A percentile compares a stretch with the other conserved stretches of the same genome.
Conservation (phyloP, 2,113 vertebrate genomes). For the Motacilla alba region DNA sequence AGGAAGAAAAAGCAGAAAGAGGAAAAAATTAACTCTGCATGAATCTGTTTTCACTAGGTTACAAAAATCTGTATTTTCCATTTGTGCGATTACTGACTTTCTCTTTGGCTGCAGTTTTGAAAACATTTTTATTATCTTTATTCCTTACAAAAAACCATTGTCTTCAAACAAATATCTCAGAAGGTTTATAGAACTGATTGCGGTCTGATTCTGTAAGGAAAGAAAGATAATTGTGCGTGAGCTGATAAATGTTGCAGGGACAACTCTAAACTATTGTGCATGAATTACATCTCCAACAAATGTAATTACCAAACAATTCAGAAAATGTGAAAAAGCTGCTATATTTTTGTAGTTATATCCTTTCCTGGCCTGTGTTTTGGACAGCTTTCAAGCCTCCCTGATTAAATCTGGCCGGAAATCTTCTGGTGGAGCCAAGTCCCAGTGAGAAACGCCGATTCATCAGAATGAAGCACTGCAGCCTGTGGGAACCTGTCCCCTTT, state of each 20-base stretch:
- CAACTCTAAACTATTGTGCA: constrained; percentile 44
- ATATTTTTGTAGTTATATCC: constrained; percentile 25
- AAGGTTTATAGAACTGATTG: constrained; percentile 27
- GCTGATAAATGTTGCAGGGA: constrained; percentile 35
- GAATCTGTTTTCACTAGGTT: neutral
- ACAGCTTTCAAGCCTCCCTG: constrained; percentile 36
- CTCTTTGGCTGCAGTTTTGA: neutral
- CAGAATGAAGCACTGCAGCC: neutral
- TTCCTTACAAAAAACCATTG: neutral
- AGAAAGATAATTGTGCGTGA: neutral
- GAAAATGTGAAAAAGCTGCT: constrained; percentile 44
- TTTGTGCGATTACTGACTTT: constrained; percentile 25
- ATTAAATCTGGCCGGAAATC: constrained; percentile 42
- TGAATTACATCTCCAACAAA: constrained; percentile 57
- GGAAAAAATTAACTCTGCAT: neutral
- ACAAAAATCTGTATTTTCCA: neutral
- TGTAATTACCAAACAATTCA: constrained; percentile 46
- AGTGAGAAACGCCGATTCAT: neutral
- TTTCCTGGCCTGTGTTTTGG: constrained; percentile 41
- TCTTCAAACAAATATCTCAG: constrained; percentile 46
- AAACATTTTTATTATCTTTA: constrained; percentile 25
- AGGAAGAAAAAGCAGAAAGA: neutral
- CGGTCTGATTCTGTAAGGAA: neutral
- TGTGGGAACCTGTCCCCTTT: neutral
- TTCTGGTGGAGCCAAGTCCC: neutral